phyloP scores from a whole-genome alignment of 2,113 vertebrate species.

The Probosciger aterrimus region DNA sequence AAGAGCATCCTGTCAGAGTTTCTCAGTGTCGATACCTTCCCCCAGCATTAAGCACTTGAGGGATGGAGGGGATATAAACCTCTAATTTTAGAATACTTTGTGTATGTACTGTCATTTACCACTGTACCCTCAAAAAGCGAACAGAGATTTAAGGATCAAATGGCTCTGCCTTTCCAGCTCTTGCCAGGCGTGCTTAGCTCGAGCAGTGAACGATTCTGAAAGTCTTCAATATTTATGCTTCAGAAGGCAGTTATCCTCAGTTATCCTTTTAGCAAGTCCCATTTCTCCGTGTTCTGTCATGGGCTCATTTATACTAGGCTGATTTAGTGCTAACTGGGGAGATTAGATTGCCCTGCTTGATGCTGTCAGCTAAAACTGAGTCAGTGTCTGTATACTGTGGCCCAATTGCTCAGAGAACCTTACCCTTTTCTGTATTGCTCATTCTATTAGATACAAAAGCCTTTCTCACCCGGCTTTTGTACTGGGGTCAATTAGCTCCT shows the following conservation, averaged over 20 bases:
- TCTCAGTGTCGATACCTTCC: background rate
- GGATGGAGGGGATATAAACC: background rate
- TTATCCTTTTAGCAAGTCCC: slow-evolving; percentile 66
- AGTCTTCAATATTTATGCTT: slow-evolving; percentile 58
- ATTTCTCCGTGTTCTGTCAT: slow-evolving; percentile 66
- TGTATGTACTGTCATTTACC: background rate
- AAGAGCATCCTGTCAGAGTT: background rate
- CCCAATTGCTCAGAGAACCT: slow-evolving; percentile 62
- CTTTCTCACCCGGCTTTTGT: slow-evolving; percentile 66
- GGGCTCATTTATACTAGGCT: slow-evolving; percentile 54
- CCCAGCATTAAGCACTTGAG: background rate
- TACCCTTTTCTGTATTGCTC: slow-evolving; percentile 64
- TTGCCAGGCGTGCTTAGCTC: background rate
- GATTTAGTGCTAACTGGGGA: slow-evolving; percentile 69
- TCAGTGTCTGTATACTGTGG: slow-evolving; percentile 56
- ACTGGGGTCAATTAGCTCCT: slow-evolving; percentile 61
- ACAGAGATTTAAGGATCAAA: background rate
- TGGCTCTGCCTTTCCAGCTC: background rate
- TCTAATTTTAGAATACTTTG: background rate
- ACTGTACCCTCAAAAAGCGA: background rate
- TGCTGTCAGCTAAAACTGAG: slow-evolving; percentile 62
- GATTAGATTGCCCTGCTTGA: slow-evolving; percentile 66
- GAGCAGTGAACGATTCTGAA: background rate
- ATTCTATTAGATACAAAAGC: slow-evolving; percentile 71
- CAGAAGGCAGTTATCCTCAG: slow-evolving; percentile 59